Conservation (phyloP, 1,140 invertebrate species). For the Drosophila pruinosa region DNA sequence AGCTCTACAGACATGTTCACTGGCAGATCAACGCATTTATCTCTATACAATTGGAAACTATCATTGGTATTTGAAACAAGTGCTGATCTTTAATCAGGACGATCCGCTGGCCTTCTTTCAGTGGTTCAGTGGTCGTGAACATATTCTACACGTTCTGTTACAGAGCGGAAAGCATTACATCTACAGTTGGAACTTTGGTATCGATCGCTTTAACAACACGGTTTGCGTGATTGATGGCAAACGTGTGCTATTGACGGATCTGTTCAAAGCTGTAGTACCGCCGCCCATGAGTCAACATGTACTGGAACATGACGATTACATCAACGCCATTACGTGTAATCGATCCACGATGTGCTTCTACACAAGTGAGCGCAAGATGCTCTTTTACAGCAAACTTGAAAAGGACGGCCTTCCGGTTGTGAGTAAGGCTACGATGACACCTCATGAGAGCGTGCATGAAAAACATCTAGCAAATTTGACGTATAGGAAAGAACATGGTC, state of each 20-base stretch:
- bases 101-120: slow-evolving; percentile 83
- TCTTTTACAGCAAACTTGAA: slow-evolving; percentile 34
- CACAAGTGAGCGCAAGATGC: slow-evolving; percentile 28
- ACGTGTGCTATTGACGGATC: slow-evolving; percentile 88
- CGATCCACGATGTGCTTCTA: slow-evolving; percentile 44
- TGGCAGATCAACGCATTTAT: slow-evolving; percentile 84
- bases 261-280: slow-evolving; percentile 89
- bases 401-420: background rate
- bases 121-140: slow-evolving; percentile 87
- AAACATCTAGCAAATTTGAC: slow-evolving; percentile 48
- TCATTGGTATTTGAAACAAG: slow-evolving; percentile 95
- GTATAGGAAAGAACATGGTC: background rate
- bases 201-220: slow-evolving; percentile 74
- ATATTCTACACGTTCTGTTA: slow-evolving; percentile 86
- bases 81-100: slow-evolving; percentile 54
- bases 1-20: slow-evolving; percentile 84
- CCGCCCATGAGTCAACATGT: slow-evolving; percentile 91
- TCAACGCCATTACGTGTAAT: slow-evolving; percentile 84
- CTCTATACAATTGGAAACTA: slow-evolving; percentile 94
- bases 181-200: slow-evolving; percentile 82
- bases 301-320: slow-evolving; percentile 84
- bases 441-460: slow-evolving; percentile 6
- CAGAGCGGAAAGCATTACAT: slow-evolving; percentile 84
- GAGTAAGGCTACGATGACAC: background rate
- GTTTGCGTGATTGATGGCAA: slow-evolving; percentile 92